phyloP scores from a whole-genome alignment of 1,140 invertebrate genomes.

The Polypedilum vanderplanki region DNA sequence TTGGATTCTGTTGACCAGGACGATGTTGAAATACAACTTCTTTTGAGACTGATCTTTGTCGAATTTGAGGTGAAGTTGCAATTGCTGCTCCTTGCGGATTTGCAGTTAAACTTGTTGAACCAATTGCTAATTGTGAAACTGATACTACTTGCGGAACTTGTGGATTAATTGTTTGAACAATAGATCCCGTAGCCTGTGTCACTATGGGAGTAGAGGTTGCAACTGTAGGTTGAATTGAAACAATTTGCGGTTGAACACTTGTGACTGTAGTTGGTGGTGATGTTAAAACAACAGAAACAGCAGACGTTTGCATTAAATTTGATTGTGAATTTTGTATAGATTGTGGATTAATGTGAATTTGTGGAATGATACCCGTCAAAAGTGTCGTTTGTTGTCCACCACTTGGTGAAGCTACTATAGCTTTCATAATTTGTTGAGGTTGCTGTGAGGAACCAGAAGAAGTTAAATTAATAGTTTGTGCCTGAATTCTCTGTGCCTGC shows the following conservation, averaged over 20 bases:
- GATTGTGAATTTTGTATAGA: not conserved
- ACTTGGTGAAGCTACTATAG: slow-evolving; percentile 38
- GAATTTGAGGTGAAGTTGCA: slow-evolving; percentile 42
- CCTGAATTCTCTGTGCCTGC: slow-evolving; percentile 11
- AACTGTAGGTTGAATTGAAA: slow-evolving; percentile 40
- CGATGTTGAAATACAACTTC: slow-evolving; percentile 40
- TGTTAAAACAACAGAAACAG: slow-evolving; percentile 42
- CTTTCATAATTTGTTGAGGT: slow-evolving; percentile 41
- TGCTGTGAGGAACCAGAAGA: slow-evolving; percentile 34
- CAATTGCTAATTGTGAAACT: slow-evolving; percentile 38
- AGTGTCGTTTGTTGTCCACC: slow-evolving; percentile 37
- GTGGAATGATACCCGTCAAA: slow-evolving; percentile 21
- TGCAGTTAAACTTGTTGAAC: slow-evolving; percentile 38
- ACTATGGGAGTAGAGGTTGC: slow-evolving; percentile 35
- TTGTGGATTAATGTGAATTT: slow-evolving; percentile 32
- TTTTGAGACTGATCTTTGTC: slow-evolving; percentile 44
- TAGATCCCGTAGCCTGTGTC: slow-evolving; percentile 32
- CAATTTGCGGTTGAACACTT: slow-evolving; percentile 40
- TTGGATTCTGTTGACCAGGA: slow-evolving; percentile 40
- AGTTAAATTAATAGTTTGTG: slow-evolving; percentile 30
- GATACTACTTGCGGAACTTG: slow-evolving; percentile 42
- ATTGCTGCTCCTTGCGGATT: slow-evolving; percentile 43
- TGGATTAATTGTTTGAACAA: slow-evolving; percentile 38
- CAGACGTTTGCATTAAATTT: slow-evolving; percentile 32
- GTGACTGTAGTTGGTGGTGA: slow-evolving; percentile 38